A percentile compares a stretch with the other conserved stretches of the same genome.
phyloP scores from a whole-genome alignment of 30 jellyfish, hydroid and myxozoan species.

The Cassiopea xamachana region DNA sequence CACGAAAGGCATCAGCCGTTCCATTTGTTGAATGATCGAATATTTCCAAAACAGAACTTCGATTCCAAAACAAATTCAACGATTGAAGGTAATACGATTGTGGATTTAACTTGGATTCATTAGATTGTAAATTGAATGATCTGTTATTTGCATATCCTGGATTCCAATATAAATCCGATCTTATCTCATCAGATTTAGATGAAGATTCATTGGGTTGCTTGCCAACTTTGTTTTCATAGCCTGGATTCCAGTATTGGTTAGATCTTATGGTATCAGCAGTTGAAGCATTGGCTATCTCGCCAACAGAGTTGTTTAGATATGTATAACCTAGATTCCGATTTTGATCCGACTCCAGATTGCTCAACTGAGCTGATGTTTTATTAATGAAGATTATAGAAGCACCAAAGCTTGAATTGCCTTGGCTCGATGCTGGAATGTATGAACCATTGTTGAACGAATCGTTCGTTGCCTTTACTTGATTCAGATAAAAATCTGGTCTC shows the following conservation, averaged over 20 bases:
- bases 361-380: background rate
- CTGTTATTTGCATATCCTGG: background rate
- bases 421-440: background rate
- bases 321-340: background rate
- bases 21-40: background rate
- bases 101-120: background rate
- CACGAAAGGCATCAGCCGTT: background rate
- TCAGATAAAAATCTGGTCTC: background rate
- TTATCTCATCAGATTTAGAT: background rate
- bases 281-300: background rate
- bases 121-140: background rate
- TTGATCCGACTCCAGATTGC: background rate
- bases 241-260: background rate
- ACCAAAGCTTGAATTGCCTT: background rate
- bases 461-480: background rate
- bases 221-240: background rate
- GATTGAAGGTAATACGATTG: background rate
- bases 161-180: conserved; percentile 6
- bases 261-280: background rate
- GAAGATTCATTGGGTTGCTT: background rate
- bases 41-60: background rate
- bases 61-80: background rate
- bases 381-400: background rate
- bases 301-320: background rate
- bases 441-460: background rate